These are phyloP conservation scores for Delichon dasypus DNA, from an alignment of 2,797 vertebrate species.

Conservation along the genomic window DNA sequence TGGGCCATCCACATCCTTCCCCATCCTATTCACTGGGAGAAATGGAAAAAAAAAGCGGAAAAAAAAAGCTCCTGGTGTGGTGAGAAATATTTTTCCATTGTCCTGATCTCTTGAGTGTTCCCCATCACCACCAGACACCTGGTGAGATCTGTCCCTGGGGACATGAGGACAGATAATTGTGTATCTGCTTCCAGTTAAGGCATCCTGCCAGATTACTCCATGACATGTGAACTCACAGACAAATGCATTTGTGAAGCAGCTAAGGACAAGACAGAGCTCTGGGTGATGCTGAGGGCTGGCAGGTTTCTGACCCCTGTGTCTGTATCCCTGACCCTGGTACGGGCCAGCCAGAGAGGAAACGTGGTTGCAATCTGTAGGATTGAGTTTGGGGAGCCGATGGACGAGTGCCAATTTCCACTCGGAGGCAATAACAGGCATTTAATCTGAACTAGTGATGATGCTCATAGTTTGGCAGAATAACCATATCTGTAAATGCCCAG, in stretches of 20 bases:
- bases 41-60: neutral
- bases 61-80: neutral
- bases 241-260: neutral
- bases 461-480: conserved; percentile 50
- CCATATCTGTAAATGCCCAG: conserved; percentile 41
- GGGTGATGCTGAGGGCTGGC: neutral
- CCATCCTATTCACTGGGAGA: neutral
- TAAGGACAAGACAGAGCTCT: neutral
- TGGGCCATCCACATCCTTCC: neutral
- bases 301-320: neutral
- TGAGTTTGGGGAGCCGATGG: neutral
- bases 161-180: accelerated
- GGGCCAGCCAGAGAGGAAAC: neutral
- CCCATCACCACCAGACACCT: neutral
- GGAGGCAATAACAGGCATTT: neutral
- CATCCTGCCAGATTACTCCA: neutral
- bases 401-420: neutral
- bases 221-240: neutral
- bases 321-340: neutral
- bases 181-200: neutral
- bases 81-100: neutral
- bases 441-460: conserved; percentile 7
- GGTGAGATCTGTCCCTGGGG: neutral
- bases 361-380: neutral
- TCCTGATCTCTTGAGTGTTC: neutral